Conservation (phyloP, 2,797 vertebrate genomes). For the Margarornis squamiger region DNA sequence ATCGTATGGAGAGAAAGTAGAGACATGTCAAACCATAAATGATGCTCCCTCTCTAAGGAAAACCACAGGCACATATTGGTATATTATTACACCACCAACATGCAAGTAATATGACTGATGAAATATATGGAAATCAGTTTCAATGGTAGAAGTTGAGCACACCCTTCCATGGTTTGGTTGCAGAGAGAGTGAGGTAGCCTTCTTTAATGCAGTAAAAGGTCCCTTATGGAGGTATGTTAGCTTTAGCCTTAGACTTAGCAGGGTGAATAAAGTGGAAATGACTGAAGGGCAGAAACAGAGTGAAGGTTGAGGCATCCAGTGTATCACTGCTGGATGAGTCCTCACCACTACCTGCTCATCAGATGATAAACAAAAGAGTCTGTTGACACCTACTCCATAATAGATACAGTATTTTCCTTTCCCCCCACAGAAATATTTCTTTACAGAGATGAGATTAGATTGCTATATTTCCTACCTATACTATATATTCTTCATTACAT, state of each 20-base stretch:
- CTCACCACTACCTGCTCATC: background rate
- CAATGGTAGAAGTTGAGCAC: background rate
- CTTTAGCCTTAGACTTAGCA: background rate
- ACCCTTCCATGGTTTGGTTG: background rate
- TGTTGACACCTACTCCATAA: background rate
- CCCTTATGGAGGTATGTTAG: background rate
- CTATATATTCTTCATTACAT: background rate
- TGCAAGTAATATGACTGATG: background rate
- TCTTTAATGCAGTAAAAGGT: background rate
- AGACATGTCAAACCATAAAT: background rate
- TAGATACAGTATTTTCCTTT: background rate
- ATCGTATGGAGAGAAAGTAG: background rate
- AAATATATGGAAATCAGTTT: conserved; percentile 17
- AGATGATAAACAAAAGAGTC: background rate
- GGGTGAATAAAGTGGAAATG: background rate
- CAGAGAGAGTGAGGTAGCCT: background rate
- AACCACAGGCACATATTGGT: background rate
- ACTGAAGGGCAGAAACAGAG: background rate
- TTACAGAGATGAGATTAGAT: background rate
- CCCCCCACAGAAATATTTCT: background rate
- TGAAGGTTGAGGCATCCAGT: background rate
- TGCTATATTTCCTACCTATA: background rate
- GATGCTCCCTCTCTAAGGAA: background rate
- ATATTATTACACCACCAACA: background rate
- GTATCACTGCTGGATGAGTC: background rate